Percentiles rank a stretch among this genome's conserved stretches.
Conservation (phyloP, 1,140 invertebrate genomes). For the Drosophila lowei region DNA sequence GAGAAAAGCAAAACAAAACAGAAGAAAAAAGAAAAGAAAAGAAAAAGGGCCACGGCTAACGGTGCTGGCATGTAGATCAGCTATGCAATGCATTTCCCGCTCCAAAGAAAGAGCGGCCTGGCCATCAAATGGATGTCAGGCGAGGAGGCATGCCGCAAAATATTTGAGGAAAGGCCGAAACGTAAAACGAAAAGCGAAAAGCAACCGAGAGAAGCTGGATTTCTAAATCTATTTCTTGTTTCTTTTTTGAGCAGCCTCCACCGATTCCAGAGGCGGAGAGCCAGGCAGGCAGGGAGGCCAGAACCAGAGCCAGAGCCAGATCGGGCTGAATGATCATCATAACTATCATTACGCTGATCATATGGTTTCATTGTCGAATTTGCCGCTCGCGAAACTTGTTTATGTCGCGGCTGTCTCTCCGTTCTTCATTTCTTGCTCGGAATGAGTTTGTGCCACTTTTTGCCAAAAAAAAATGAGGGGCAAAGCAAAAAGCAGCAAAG, state of each 20-base stretch:
- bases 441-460: constrained; percentile 80
- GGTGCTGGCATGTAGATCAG: constrained; percentile 60
- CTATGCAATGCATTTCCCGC: constrained; percentile 21
- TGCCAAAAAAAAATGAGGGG: constrained; percentile 37
- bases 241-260: not conserved
- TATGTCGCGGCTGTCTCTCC: constrained; percentile 37
- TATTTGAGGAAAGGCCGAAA: constrained; percentile 35
- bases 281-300: not conserved
- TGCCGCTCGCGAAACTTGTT: constrained; percentile 70
- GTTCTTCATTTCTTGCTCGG: constrained; percentile 23
- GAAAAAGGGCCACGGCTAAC: constrained; percentile 50
- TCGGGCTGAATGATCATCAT: constrained; percentile 70
- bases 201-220: too few species aligned
- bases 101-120: constrained; percentile 12
- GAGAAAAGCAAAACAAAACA: constrained; percentile 2
- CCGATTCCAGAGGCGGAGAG: constrained; percentile 7
- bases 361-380: constrained; percentile 80
- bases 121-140: constrained; percentile 11
- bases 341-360: constrained; percentile 78
- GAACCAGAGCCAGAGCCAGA: constrained; percentile 3
- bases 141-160: constrained; percentile 45
- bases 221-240: too few species aligned
- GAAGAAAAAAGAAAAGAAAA: constrained; percentile 3
- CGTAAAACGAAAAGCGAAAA: too few species aligned
- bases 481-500: constrained; percentile 19